Conservation (phyloP, 1,140 invertebrate species). For the Drosophila sturtevanti region DNA sequence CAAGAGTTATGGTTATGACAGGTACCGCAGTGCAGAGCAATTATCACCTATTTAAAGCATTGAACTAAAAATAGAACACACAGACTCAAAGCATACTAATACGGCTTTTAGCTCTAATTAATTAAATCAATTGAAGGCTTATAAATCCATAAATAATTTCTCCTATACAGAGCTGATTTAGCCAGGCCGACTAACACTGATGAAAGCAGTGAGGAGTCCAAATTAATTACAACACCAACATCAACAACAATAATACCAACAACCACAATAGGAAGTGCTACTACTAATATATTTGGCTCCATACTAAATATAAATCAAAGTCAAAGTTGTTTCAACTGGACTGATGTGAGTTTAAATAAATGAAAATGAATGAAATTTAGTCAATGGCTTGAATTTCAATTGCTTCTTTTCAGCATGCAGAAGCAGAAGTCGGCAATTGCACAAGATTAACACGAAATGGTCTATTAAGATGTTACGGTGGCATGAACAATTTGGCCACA, state of each 20-base stretch:
- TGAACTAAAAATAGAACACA: constrained; percentile 30
- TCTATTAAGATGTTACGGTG: constrained; percentile 68
- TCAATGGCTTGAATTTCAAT: background rate
- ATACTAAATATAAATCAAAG: background rate
- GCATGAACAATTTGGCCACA: constrained; percentile 69
- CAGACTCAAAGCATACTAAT: background rate
- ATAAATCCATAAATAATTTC: background rate
- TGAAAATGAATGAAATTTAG: too few species aligned
- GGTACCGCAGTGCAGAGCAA: constrained; percentile 25
- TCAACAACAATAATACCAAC: constrained; percentile 8
- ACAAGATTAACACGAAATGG: constrained; percentile 48
- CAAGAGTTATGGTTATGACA: background rate
- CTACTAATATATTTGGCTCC: background rate
- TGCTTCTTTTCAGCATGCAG: constrained; percentile 26
- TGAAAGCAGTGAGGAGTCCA: background rate
- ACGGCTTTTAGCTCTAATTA: constrained; percentile 1
- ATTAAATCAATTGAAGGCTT: background rate
- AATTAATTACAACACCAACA: too few species aligned
- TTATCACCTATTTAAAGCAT: constrained; percentile 37
- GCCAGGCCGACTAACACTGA: background rate
- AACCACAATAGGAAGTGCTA: too few species aligned
- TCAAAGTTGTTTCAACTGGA: constrained; percentile 66
- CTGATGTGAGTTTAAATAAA: constrained; percentile 8
- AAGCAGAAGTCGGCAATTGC: constrained; percentile 67
- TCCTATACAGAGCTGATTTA: background rate